Base-by-base conservation (phyloP, 2,888 invertebrate genomes). In the Apeira syringaria region DNA sequence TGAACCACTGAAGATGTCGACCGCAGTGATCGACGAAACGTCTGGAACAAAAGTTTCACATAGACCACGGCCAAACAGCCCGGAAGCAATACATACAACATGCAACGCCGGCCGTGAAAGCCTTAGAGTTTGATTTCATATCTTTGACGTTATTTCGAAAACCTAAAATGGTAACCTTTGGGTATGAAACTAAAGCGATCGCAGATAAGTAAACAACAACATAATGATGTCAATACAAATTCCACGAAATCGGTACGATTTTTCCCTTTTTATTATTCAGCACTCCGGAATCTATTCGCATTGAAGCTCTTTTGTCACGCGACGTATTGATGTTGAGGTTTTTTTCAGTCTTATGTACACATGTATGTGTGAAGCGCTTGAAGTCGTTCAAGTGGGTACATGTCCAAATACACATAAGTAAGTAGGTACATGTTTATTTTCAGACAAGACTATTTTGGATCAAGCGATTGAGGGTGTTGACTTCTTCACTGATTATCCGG, bases 361-460 rank as follows among this genome's bases (percentile, higher is more conserved):
- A 48, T 26, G 37, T 32, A 29, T 45, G 44, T 47, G 43, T 50
- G 36, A 46, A 45, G 8, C 5, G 31, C 37, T 45, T 36, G 38
- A 27, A 31, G 31, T 9, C 9, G 4, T 15, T 15, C 15, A n/a
- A n/a, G n/a, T n/a, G n/a, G n/a, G n/a, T n/a, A n/a, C n/a, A n/a
- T n/a, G n/a, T n/a, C n/a, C n/a, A 9, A 47, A 45, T 22, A 24
- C 24, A 9, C 18, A 18, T 8, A 35, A 17, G 2, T 20, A 7
- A 7, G 1, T 20, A 7, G 46, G n/a, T n/a, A n/a, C n/a, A n/a
- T n/a, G n/a, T 56, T 47, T 8, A 51, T 54, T 92, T 91, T 29
- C 88, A 95, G 94, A 94, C 84, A 94, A 94, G 77, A 87, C 91
- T 11, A 91, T 94, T 52, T 77, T 95, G 54, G 91, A 91, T 44